Base-by-base conservation (phyloP, 2,113 vertebrate genomes). In the Gymnorhina tibicen region DNA sequence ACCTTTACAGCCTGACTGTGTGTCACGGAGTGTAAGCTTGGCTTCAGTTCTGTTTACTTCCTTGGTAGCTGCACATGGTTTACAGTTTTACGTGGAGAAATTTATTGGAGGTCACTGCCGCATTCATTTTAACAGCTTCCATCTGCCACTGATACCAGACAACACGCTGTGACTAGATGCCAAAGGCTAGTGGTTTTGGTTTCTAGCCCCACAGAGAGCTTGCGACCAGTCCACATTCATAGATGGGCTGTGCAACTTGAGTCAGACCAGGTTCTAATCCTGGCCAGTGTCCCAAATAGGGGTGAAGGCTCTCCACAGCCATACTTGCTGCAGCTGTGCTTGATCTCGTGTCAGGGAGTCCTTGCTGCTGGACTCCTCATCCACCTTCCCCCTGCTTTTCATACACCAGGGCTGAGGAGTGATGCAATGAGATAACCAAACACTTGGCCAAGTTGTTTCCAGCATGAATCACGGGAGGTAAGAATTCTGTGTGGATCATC, bases 21-120 rank as follows among this genome's bases (percentile, higher is more conserved):
- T 19, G 5, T 23, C 49, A 9, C 4, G 2, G 37, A 10, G 1
- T 1, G 0, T 28, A 1, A 6, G 16, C n/a, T 22, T 76, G 16
- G 2, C 27, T 37, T 5, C n/a, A 58, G 26, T 30, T 74, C 21
- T 70, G 2, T 64, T 64, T 42, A 2, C n/a, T 52, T 62, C 30
- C 41, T 74, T 28, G 37, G 27, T 18, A 75, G 41, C 42, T 87
- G 74, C 49, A 8, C 0, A 0, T 59, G 35, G 16, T 16, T 84
- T 35, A 26, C 5, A 10, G 64, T 46, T 46, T 77, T n/a, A 56
- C 0, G 0, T 30, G 53, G n/a, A 58, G 42, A 35, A 7, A 30
- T 67, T 55, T 91, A 27, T 42, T 30, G 50, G 81, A 69, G 21
- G 22, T 24, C 6, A 7, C 64, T 3, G 2, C 59, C 22, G 16